Percentiles rank a stretch among this genome's conserved stretches.
phyloP scores from a whole-genome alignment of 2,888 invertebrate species.

The Malacosoma neustria region DNA sequence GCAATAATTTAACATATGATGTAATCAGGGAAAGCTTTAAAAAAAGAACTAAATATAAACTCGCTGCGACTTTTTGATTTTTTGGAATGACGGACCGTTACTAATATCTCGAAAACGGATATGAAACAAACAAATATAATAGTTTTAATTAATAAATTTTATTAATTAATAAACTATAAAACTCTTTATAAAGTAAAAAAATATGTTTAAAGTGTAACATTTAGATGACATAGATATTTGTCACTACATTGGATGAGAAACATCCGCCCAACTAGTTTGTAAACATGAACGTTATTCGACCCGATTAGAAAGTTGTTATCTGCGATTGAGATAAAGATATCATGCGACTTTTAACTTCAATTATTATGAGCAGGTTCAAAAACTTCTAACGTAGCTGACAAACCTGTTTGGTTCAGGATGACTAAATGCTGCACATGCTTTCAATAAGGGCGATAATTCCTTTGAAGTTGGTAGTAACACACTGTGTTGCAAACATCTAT shows the following conservation, averaged over 20 bases:
- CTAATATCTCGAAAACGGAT: too few relatives aligned
- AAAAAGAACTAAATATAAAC: neutral
- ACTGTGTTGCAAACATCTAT: too few relatives aligned
- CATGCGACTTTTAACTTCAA: constrained; percentile 35
- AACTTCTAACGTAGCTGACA: neutral
- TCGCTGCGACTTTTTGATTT: too few relatives aligned
- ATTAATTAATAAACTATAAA: neutral
- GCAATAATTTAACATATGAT: too few relatives aligned
- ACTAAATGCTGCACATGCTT: too few relatives aligned
- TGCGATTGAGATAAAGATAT: constrained; percentile 52
- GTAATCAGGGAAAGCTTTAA: constrained; percentile 1
- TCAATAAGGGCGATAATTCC: too few relatives aligned
- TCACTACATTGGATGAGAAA: constrained; percentile 26
- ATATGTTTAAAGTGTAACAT: constrained; percentile 22
- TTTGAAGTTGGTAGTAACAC: too few relatives aligned
- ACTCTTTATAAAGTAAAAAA: neutral
- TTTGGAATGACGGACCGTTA: too few relatives aligned
- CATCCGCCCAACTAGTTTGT: constrained; percentile 54
- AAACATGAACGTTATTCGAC: constrained; percentile 56
- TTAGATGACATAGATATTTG: constrained; percentile 29
- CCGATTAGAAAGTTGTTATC: constrained; percentile 62
- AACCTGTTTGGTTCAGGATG: too few relatives aligned
- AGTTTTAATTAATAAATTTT: too few relatives aligned
- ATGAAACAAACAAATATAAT: too few relatives aligned
- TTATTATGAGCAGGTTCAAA: constrained; percentile 10